Conservation (phyloP, 1,140 invertebrate species). For the Tribolium castaneum region DNA sequence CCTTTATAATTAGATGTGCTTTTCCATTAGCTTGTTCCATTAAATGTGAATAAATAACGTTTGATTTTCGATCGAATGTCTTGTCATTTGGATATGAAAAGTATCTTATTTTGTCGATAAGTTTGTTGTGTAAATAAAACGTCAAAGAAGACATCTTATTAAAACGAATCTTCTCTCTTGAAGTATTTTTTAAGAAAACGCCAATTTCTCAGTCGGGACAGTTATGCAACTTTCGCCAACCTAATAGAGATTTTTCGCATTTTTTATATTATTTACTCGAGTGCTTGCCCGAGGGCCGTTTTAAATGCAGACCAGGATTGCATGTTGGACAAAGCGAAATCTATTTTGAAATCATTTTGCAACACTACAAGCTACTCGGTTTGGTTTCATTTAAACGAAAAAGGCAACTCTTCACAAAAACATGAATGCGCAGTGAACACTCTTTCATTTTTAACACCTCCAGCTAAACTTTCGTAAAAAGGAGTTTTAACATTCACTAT, state of each 20-base stretch:
- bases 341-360: too few species aligned
- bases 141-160: conserved; percentile 6
- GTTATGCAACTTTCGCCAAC: not conserved
- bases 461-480: too few species aligned
- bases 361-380: too few species aligned
- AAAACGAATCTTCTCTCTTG: not conserved
- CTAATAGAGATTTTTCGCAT: not conserved
- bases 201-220: not conserved
- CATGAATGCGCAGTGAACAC: too few species aligned
- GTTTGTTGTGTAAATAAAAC: conserved; percentile 2
- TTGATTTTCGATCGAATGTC: not conserved
- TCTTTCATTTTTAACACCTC: too few species aligned
- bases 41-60: not conserved
- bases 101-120: not conserved
- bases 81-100: not conserved
- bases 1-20: not conserved
- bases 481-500: too few species aligned
- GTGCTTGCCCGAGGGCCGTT: too few species aligned
- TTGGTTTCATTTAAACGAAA: too few species aligned
- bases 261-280: too few species aligned
- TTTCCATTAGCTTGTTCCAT: not conserved
- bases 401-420: too few species aligned
- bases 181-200: not conserved
- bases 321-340: too few species aligned
- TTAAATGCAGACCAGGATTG: too few species aligned